Conservation (phyloP, 2,797 vertebrate species). For the Hydrocynus forskahlii region DNA sequence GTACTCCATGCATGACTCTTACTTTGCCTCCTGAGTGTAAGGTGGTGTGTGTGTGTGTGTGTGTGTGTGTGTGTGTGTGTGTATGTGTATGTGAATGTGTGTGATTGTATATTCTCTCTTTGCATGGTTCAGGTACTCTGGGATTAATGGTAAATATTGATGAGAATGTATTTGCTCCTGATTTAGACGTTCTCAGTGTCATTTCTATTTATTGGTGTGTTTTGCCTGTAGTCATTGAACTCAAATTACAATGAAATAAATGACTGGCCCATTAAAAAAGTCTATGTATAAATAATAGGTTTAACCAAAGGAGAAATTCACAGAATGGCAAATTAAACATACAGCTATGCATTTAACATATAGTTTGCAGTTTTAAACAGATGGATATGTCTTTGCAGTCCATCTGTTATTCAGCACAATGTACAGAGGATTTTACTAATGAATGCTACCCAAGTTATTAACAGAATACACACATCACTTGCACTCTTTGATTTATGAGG, state of each 20-base stretch:
- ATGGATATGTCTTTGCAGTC: background rate
- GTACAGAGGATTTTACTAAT: too few relatives aligned
- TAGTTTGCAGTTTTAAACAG: too few relatives aligned
- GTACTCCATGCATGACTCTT: conserved; percentile 98
- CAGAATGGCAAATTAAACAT: too few relatives aligned
- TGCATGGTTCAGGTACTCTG: conserved; percentile 24
- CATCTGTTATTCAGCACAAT: background rate
- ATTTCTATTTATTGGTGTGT: conserved; percentile 55
- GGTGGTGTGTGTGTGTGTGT: conserved; percentile 23
- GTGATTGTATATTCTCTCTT: background rate
- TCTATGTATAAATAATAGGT: background rate
- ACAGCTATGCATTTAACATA: too few relatives aligned
- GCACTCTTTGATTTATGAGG: background rate
- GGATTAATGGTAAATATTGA: conserved; percentile 9
- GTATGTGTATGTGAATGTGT: conserved; percentile 22
- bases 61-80: conserved; percentile 17
- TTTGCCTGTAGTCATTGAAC: conserved; percentile 10
- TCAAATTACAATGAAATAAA: conserved; percentile 37
- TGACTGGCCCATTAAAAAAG: background rate
- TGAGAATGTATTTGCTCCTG: conserved; percentile 11
- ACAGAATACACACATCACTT: background rate
- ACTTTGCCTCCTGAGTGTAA: conserved; percentile 90
- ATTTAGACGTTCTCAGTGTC: conserved; percentile 12
- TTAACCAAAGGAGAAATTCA: background rate
- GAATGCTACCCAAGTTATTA: background rate